A percentile compares a stretch with the other conserved stretches of the same genome.
Evolutionary conservation across 2,888 invertebrate species (phyloP).

Genomic region (Drosophila subsilvestris): DNA sequence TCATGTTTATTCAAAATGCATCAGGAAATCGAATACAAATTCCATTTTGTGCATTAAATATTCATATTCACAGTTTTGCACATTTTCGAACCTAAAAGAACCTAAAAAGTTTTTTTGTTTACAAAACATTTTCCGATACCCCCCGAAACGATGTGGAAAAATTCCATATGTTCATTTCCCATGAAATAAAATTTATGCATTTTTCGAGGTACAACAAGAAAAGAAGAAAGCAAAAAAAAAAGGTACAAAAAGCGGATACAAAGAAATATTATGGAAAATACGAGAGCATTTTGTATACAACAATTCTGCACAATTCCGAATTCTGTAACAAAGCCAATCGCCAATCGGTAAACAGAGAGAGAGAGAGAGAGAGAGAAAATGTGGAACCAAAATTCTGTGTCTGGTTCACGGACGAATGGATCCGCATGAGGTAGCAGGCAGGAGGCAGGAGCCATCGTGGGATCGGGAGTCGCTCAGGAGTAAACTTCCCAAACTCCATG

Average conservation of each 20-base stretch:
- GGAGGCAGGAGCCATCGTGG: neutral
- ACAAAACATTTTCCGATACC: conserved; percentile 1
- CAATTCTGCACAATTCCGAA: conserved; percentile 33
- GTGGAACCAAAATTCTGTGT: neutral
- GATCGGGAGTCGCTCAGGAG: neutral
- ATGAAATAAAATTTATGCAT: conserved; percentile 72
- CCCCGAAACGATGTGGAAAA: conserved; percentile 27
- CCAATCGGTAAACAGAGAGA: conserved; percentile 31
- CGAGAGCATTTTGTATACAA: conserved; percentile 7
- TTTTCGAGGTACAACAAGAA: conserved; percentile 56
- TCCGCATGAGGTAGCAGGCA: neutral
- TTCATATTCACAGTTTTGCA: conserved; percentile 17
- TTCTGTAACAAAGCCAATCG: conserved; percentile 63
- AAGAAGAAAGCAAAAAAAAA: conserved; percentile 15
- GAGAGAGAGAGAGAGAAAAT: conserved; percentile 26
- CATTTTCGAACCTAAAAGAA: conserved; percentile 13
- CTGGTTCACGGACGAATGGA: neutral
- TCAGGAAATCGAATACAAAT: conserved; percentile 7
- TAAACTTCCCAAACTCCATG: conserved; percentile 4
- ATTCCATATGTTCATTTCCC: conserved; percentile 70
- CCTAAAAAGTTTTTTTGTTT: neutral
- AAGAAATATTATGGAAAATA: conserved; percentile 60
- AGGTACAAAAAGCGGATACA: conserved; percentile 45
- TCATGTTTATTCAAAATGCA: conserved; percentile 2
- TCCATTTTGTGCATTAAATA: conserved; percentile 18